These are phyloP conservation scores for Rhinichthys osculus DNA, from an alignment of 2,797 vertebrate species.

Conservation along the genomic window DNA sequence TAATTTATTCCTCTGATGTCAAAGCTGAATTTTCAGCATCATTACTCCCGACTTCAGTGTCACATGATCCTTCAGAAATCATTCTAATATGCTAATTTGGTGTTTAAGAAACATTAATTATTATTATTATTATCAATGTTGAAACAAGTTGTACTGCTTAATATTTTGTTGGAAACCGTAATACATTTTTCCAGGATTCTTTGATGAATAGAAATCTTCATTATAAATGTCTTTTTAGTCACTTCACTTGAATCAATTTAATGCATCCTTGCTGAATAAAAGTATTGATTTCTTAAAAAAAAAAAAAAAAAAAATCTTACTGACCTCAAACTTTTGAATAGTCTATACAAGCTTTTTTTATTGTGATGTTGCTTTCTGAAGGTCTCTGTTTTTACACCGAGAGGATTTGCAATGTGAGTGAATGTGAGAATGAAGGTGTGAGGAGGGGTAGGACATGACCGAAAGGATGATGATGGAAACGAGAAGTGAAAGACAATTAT, in stretches of 20 bases:
- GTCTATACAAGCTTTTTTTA: not conserved
- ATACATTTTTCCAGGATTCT: not conserved
- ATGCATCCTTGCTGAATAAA: not conserved
- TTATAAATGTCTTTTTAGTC: not conserved
- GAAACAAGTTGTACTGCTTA: not conserved
- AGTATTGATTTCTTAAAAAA: not conserved
- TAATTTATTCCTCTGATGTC: not conserved
- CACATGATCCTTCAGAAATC: not conserved
- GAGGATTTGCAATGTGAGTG: not conserved
- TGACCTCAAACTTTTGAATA: not conserved
- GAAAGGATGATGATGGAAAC: slow-evolving; percentile 90
- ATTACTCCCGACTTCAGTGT: not conserved
- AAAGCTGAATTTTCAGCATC: not conserved
- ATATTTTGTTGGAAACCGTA: not conserved
- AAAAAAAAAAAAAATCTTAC: not conserved
- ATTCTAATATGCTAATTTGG: not conserved
- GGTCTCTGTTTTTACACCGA: not conserved
- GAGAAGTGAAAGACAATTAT: slow-evolving; percentile 99
- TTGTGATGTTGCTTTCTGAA: not conserved
- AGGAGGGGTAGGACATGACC: slow-evolving; percentile 66
- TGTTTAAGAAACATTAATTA: not conserved
- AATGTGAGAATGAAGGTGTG: slow-evolving; percentile 50
- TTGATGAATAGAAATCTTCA: not conserved
- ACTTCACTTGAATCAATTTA: not conserved
- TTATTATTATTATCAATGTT: not conserved